phyloP scores from a whole-genome alignment of 2,888 invertebrate genomes.

The Theodoxus fluviatilis region DNA sequence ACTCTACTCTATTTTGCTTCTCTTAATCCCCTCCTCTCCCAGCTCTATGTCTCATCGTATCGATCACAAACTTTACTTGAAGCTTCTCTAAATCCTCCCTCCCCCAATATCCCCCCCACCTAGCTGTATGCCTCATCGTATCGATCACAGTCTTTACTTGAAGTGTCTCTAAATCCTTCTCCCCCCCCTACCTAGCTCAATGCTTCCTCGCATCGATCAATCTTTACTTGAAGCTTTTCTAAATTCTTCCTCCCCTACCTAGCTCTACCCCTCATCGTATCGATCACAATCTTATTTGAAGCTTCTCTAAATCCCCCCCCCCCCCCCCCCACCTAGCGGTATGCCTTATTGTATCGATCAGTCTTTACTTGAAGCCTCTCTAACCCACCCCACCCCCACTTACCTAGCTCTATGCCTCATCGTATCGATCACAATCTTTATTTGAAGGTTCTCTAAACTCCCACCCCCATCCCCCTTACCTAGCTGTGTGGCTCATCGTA shows the following conservation, averaged over 20 bases:
- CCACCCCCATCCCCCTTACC: background rate
- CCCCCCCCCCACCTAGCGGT: too few relatives aligned
- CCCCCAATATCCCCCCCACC: too few relatives aligned
- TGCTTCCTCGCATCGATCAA: slow-evolving; percentile 16
- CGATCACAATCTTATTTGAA: background rate
- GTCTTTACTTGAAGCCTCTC: too few relatives aligned
- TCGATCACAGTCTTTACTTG: background rate
- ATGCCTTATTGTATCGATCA: too few relatives aligned
- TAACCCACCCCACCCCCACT: too few relatives aligned
- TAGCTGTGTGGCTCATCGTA: slow-evolving; percentile 1
- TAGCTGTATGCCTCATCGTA: background rate
- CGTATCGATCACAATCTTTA: background rate
- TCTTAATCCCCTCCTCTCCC: too few relatives aligned
- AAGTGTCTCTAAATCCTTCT: background rate
- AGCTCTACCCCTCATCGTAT: too few relatives aligned
- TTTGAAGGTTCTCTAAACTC: background rate
- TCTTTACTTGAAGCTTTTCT: background rate
- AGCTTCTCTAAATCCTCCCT: too few relatives aligned
- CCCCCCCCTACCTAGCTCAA: background rate
- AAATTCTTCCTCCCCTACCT: too few relatives aligned
- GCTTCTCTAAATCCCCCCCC: background rate
- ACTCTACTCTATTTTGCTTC: background rate
- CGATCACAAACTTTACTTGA: too few relatives aligned
- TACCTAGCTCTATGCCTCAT: background rate
- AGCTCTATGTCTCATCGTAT: too few relatives aligned